Evolutionary conservation across 2,888 invertebrate genomes (phyloP).

Genomic region (Platycnemis pennipes): DNA sequence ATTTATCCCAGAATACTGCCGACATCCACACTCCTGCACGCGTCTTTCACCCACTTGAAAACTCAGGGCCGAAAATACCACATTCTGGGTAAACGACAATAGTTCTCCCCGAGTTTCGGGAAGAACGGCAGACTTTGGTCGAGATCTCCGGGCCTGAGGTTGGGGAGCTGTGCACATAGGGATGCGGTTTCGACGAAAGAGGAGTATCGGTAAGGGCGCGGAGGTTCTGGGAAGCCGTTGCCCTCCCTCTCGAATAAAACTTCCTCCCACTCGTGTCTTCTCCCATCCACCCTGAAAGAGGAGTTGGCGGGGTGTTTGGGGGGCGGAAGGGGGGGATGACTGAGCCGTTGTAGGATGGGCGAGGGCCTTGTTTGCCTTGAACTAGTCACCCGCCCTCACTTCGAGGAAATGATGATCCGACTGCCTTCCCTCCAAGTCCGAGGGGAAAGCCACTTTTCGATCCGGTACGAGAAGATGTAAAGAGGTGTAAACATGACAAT

Average conservation of each 20-base stretch:
- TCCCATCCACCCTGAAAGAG: neutral
- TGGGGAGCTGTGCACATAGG: neutral
- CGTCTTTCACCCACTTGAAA: neutral
- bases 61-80: neutral
- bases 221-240: neutral
- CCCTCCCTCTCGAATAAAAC: neutral
- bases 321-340: neutral
- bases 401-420: neutral
- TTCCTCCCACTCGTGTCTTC: neutral
- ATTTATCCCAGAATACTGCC: neutral
- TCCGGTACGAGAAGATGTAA: neutral
- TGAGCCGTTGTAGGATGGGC: neutral
- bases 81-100: neutral
- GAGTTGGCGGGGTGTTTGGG: neutral
- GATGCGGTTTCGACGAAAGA: neutral
- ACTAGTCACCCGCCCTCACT: neutral
- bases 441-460: neutral
- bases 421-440: neutral
- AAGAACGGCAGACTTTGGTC: neutral
- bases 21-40: neutral
- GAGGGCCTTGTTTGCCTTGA: neutral
- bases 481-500: neutral
- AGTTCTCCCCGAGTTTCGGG: neutral
- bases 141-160: neutral
- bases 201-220: neutral